Evolutionary conservation across 2,888 invertebrate species (phyloP).

Genomic region (Catocala sponsa): DNA sequence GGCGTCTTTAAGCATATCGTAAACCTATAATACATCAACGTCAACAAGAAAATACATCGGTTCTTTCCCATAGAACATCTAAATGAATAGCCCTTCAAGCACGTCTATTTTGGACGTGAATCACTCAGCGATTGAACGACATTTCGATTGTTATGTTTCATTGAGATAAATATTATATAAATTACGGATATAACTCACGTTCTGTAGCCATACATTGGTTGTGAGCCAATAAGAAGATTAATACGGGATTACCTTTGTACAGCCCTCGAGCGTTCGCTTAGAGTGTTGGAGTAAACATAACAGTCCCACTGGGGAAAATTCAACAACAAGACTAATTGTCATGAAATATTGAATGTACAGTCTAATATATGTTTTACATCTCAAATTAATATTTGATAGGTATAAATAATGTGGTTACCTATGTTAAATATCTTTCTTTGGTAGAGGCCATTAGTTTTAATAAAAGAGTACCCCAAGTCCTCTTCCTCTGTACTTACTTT

Average conservation of each 20-base stretch:
- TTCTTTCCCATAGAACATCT: conserved; percentile 60
- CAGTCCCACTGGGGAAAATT: too few relatives aligned
- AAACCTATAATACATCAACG: conserved; percentile 70
- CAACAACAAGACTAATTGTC: background rate
- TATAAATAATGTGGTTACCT: too few relatives aligned
- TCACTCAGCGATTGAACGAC: conserved; percentile 40
- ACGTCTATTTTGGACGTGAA: conserved; percentile 59
- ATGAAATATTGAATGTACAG: too few relatives aligned
- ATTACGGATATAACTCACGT: conserved; percentile 45
- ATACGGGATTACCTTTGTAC: conserved; percentile 1
- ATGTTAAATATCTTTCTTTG: too few relatives aligned
- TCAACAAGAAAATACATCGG: conserved; percentile 54
- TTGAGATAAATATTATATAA: conserved; percentile 48
- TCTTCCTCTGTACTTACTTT: too few relatives aligned
- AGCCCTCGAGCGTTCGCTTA: too few relatives aligned
- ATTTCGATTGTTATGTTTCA: conserved; percentile 43
- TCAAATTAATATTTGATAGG: too few relatives aligned
- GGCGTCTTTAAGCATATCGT: conserved; percentile 49
- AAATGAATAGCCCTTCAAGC: conserved; percentile 65
- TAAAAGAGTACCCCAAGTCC: too few relatives aligned
- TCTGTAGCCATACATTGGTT: conserved; percentile 18
- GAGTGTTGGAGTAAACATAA: too few relatives aligned
- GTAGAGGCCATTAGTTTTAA: too few relatives aligned
- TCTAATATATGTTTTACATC: too few relatives aligned
- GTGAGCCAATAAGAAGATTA: conserved; percentile 8